Base-by-base conservation (phyloP, 2,113 vertebrate genomes). In the Pelodiscus sinensis region DNA sequence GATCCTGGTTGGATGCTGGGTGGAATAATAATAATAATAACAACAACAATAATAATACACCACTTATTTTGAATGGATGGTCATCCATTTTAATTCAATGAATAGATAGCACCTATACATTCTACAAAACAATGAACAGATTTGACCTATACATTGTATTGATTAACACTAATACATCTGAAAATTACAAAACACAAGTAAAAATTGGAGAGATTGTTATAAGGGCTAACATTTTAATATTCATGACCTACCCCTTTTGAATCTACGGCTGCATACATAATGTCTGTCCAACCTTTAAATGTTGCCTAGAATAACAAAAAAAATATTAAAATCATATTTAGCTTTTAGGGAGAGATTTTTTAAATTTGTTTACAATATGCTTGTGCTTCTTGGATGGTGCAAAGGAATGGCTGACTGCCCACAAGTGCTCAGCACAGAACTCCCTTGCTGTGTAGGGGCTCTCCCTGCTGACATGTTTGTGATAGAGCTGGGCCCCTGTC, bases 251-350 rank as follows among this genome's bases (percentile, higher is more conserved):
- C 98, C 86, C 93, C 97, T 88, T 82, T 85, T n/a, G 98, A 97
- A 88, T 98, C 98, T 1, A 98, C 97, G 77, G 98, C 99, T 0
- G 99, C 99, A 9, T 99, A 98, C 99, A 99, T 99, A 91, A 99
- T 99, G 21, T 99, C 98, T 98, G 98, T 99, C 99, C 99, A 99
- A 80, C 99, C 99, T 97, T 99, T 99, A 94, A 99, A 99, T 6
- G 99, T 99, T 79, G 99, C 99, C 99, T 99, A 65, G 85, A 95
- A 97, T 18, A 50, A 94, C 65, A 96, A 16, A 62, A 50, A 84
- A 2, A 91, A 56, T 25, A 73, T 9, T 4, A 38, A 78, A 88
- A 88, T 73, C 0, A 0, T 24, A 9, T 80, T 91, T 15, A 88
- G 77, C 2, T 78, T 89, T 15, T 44, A 57, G 16, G 4, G 7